Evolutionary conservation across 2,797 vertebrate species (phyloP), one percentile per base, ranked within the genome.

Genomic region (Todus mexicanus): DNA sequence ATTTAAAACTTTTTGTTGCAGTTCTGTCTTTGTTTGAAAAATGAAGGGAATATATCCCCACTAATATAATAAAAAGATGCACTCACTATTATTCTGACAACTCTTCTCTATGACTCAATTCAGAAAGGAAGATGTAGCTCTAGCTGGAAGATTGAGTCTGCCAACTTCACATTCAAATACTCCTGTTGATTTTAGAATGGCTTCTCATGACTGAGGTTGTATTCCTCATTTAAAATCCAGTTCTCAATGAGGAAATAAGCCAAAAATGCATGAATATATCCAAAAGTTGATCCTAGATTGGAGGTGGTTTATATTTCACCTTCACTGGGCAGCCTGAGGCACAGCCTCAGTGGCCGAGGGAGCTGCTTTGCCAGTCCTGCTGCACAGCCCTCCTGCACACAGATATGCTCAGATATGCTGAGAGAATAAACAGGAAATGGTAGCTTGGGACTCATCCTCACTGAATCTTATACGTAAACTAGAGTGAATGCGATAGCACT

Each of bases 141-240:
- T 21, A 56, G 8, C 7, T 77, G 54, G n/a, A 88, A 78, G 8
- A 38, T 6, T 20, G 33, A 76, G 9, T 47, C n/a, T 75, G 4
- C 4, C 14, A 37, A 7, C 26, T 50, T 79, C 1, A 2, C 10
- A 8, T 54, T 54, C 16, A 29, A 43, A 65, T 59, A 12, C 2
- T 68, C 7, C 11, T 29, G 5, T 3, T 20, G 29, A 42, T 65
- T 88, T 71, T 47, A 63, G 23, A 63, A 63, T 1, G 3, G 6
- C 9, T 66, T 23, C 16, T 81, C 11, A n/a, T 5, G 7, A 1
- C 0, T 26, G 2, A 56, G 5, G 0, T 15, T 81, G 13, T 26
- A 70, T 25, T 66, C 12, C 7, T 15, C 16, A 9, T 17, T 38
- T 38, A 35, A 87, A 81, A 73, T n/a, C 16, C 21, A 47, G 5